phyloP scores from a whole-genome alignment of 2,797 vertebrate species.

The Craterocephalus amniculus region DNA sequence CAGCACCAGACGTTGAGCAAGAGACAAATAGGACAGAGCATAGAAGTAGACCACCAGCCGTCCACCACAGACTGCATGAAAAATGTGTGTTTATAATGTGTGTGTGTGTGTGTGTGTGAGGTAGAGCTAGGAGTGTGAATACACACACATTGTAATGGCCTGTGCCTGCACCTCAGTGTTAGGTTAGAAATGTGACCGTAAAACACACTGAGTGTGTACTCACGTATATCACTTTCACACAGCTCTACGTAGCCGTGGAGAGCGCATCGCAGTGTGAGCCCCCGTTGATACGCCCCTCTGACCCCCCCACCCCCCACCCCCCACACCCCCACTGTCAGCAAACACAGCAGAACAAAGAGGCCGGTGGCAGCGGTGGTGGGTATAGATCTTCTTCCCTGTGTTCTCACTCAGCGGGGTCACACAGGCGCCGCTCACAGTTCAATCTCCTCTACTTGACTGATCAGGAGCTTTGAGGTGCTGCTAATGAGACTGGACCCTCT shows the following conservation, averaged over 20 bases:
- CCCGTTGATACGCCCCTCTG: conserved; percentile 68
- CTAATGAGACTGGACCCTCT: conserved; percentile 70
- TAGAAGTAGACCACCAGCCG: conserved; percentile 24
- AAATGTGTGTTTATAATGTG: conserved; percentile 3
- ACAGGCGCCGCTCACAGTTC: conserved; percentile 69
- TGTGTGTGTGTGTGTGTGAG: conserved; percentile 10
- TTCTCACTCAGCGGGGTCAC: conserved; percentile 77
- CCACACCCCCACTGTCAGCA: conserved; percentile 67
- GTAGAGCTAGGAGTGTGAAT: background rate
- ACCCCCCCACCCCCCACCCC: no score
- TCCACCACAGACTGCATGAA: conserved; percentile 28
- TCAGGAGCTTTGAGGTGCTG: conserved; percentile 59
- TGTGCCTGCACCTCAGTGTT: conserved; percentile 2
- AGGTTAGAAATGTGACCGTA: conserved; percentile 16
- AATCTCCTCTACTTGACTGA: conserved; percentile 72
- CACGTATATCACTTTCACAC: conserved; percentile 38
- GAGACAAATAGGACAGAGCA: conserved; percentile 49
- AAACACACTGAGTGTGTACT: conserved; percentile 21
- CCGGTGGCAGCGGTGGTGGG: conserved; percentile 68
- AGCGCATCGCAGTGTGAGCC: conserved; percentile 60
- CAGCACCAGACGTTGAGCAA: conserved; percentile 48
- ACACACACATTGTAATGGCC: background rate
- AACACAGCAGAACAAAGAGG: conserved; percentile 78
- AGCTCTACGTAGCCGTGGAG: conserved; percentile 60
- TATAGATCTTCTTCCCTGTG: conserved; percentile 80